These are phyloP conservation scores for Cottoperca gobio DNA, from an alignment of 2,797 vertebrate species.

Conservation along the genomic window DNA sequence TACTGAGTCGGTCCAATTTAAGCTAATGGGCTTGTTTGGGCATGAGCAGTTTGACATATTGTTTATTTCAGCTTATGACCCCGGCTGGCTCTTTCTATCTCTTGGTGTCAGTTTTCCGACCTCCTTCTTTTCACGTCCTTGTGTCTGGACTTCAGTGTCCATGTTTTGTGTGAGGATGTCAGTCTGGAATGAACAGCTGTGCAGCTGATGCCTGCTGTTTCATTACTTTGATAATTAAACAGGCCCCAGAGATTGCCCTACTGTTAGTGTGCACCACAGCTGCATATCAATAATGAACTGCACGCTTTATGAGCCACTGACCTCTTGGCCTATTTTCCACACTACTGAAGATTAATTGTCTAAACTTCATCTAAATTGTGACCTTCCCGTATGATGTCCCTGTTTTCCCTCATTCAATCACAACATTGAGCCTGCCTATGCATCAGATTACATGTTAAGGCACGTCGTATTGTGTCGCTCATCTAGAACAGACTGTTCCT, in stretches of 20 bases:
- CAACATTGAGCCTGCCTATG: background rate
- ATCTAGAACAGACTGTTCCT: conserved; percentile 1
- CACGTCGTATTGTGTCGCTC: background rate
- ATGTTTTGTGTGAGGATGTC: conserved; percentile 31
- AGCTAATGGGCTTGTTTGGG: conserved; percentile 34
- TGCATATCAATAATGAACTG: conserved; percentile 31
- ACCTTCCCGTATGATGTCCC: too few relatives aligned
- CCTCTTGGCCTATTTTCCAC: conserved; percentile 48
- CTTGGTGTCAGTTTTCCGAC: background rate
- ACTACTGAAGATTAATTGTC: background rate
- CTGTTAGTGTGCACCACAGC: conserved; percentile 33
- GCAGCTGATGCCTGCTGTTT: conserved; percentile 43
- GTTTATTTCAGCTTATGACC: background rate
- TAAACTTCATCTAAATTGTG: background rate
- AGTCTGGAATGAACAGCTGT: conserved; percentile 59
- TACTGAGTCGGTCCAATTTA: conserved; percentile 35
- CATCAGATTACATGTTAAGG: conserved; percentile 8
- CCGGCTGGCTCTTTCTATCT: conserved; percentile 15
- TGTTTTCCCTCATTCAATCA: background rate
- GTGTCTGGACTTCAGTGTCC: conserved; percentile 10
- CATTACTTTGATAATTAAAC: conserved; percentile 50
- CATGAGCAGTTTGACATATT: conserved; percentile 13
- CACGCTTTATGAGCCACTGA: conserved; percentile 11
- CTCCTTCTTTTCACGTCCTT: conserved; percentile 2
- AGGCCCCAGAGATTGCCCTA: conserved; percentile 30